These are phyloP conservation scores for Meandrusa payeni DNA, from an alignment of 2,888 invertebrate genomes.

Conservation along the genomic window DNA sequence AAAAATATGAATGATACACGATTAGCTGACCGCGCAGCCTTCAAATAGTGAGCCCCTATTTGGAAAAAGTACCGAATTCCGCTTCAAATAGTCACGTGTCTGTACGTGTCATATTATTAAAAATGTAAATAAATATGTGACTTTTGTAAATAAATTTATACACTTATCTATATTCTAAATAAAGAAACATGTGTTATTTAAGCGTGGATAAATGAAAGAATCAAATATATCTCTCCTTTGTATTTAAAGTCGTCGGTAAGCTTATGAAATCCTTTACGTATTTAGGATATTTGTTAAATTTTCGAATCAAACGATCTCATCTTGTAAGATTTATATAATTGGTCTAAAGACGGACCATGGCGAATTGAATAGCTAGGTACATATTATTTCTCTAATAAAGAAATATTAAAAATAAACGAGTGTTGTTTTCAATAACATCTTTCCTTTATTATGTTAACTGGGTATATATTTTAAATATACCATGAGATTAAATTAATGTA, in stretches of 20 bases:
- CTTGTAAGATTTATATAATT: conserved; percentile 20
- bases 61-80: conserved; percentile 51
- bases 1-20: no score
- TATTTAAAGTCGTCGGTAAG: background rate
- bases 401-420: conserved; percentile 4
- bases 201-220: background rate
- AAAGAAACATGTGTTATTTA: background rate
- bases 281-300: no score
- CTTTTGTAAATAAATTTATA: conserved; percentile 31
- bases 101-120: background rate
- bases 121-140: conserved; percentile 15
- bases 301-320: background rate
- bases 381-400: conserved; percentile 20
- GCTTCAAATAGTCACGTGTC: background rate
- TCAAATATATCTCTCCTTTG: background rate
- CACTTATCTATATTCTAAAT: background rate
- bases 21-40: conserved; percentile 53
- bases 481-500: no score
- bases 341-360: conserved; percentile 29
- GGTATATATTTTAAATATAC: no score
- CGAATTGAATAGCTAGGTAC: conserved; percentile 26
- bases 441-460: no score
- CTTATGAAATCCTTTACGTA: conserved; percentile 6
- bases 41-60: conserved; percentile 75
- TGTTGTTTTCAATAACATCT: background rate